Base-by-base conservation (phyloP, 2,888 invertebrate species). In the Sabatieria punctata region DNA sequence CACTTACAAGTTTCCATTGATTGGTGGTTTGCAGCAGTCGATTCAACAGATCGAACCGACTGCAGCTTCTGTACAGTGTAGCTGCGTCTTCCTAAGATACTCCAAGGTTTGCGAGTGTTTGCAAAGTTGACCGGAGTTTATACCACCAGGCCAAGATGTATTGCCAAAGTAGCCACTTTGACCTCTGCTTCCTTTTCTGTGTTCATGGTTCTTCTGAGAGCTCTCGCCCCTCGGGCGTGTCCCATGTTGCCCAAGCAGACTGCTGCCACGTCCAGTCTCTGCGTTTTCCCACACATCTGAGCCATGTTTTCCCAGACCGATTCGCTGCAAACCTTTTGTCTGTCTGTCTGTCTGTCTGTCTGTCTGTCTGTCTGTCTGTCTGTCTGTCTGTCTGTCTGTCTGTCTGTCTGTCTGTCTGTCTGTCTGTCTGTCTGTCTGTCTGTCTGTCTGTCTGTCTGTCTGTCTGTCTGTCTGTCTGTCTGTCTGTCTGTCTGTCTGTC, bases 291-390 rank as follows among this genome's bases (percentile, higher is more conserved):
- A 65, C 95, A 95, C 78, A 88, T 89, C 66, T 81, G 79, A 0
- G 95, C 93, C 68, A 97, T 76, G 66, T 86, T 93, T 55, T 80
- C 80, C 95, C 95, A 97, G 43, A 97, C 85, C 1, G 82, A 77
- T 46, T 73, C 72, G 60, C 74, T 74, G 52, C 15, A 52, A n/a
- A n/a, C n/a, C n/a, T n/a, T n/a, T n/a, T n/a, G n/a, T n/a, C n/a
- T n/a, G n/a, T n/a, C n/a, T n/a, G n/a, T n/a, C n/a, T n/a, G n/a
- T n/a, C n/a, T n/a, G n/a, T n/a, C n/a, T n/a, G n/a, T n/a, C n/a
- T n/a, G n/a, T n/a, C n/a, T n/a, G n/a, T n/a, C n/a, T n/a, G n/a
- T n/a, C n/a, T n/a, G n/a, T n/a, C n/a, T n/a, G n/a, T n/a, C n/a
- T n/a, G n/a, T n/a, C n/a, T n/a, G n/a, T n/a, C n/a, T n/a, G n/a